Conservation (phyloP, 2,888 invertebrate genomes). For the Drosophila tripunctata region DNA sequence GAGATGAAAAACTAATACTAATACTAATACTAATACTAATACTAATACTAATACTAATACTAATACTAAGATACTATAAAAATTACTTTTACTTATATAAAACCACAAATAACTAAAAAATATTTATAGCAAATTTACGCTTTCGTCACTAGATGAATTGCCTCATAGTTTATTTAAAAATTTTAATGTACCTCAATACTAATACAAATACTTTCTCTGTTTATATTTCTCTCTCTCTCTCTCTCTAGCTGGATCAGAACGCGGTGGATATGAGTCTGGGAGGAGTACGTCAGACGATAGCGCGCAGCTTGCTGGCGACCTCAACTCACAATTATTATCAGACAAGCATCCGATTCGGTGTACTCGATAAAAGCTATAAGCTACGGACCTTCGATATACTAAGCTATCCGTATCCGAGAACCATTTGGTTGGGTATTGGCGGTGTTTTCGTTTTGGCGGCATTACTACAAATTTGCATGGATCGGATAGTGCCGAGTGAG, state of each 20-base stretch:
- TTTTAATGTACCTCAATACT: no score
- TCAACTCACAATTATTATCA: slow-evolving; percentile 67
- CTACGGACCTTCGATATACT: slow-evolving; percentile 56
- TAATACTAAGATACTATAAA: no score
- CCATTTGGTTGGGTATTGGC: slow-evolving; percentile 53
- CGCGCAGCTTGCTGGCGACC: slow-evolving; percentile 38
- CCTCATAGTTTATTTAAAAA: no score
- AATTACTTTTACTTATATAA: no score
- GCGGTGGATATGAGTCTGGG: slow-evolving; percentile 64
- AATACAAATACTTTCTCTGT: not conserved
- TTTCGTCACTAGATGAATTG: no score
- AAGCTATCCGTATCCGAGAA: slow-evolving; percentile 54
- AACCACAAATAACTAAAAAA: no score
- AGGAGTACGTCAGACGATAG: slow-evolving; percentile 54
- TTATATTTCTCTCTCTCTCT: not conserved
- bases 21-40: no score
- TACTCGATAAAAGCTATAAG: slow-evolving; percentile 43
- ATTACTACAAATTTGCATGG: slow-evolving; percentile 33
- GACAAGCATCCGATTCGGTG: slow-evolving; percentile 49
- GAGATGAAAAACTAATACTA: no score
- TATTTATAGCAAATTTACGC: no score
- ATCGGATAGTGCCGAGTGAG: slow-evolving; percentile 27
- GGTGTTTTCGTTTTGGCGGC: slow-evolving; percentile 31
- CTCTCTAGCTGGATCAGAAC: slow-evolving; percentile 37
- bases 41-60: no score